Evolutionary conservation across 2,888 invertebrate species (phyloP), one percentile per base, ranked within the genome.

Genomic region (Malacosoma neustria): DNA sequence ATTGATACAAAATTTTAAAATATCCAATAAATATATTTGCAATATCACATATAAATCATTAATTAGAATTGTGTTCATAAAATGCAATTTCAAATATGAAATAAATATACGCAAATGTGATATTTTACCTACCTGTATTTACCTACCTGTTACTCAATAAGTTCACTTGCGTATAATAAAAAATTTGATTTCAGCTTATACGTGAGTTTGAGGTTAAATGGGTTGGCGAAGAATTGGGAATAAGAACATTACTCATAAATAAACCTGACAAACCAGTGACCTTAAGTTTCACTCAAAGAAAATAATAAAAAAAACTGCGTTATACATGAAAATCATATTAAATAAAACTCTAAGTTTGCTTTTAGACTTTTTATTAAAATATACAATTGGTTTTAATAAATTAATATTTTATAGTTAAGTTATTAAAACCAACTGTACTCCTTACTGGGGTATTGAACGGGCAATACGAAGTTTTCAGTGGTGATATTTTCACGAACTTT

Each of bases 171-270:
- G 11, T 6, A 15, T 31, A 4, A 30, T 14, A 1, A 7, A 7
- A 5, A 11, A n/a, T 36, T 45, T 35, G 38, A 12, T 77, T 89
- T 41, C 73, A 93, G 93, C 47, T 93, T 36, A 66, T 89, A 14
- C 87, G 90, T 42, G 87, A 88, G 30, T 92, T 89, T 54, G 72
- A 89, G 48, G 74, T 93, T 4, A 61, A 72, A 38, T 94, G 92
- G 94, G 77, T 59, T 39, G 91, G 92, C 12, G 75, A 69, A 9
- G 67, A 86, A 6, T 72, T 96, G 43, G 93, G 91, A 42, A 82
- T 91, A 7, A 81, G 79, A 50, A 93, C 95, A 0, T 73, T 90
- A 36, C 77, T 94, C 14, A 95, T 96, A 39, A 96, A 96, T 65
- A 92, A 92, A 62, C 96, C 96, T 0, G 90, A 93, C 67, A 86